Base-by-base conservation (phyloP, 2,888 invertebrate genomes). In the Dione vanillae region DNA sequence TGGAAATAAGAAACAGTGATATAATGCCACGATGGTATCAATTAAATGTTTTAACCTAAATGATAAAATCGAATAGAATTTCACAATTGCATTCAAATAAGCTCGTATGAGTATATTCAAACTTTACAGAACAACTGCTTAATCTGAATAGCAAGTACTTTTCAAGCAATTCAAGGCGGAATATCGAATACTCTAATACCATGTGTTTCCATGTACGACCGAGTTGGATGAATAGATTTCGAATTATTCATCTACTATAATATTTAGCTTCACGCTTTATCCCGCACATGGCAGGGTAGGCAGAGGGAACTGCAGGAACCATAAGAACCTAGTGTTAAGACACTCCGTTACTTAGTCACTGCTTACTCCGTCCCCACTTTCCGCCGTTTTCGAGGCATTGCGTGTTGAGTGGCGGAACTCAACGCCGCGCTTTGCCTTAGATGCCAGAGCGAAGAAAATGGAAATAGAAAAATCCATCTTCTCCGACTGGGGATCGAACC, bases 131-230 rank as follows among this genome's bases (percentile, higher is more conserved):
- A 61, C 64, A 64, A 40, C 64, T 51, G 64, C 37, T 51, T 64
- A 64, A 64, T 64, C 64, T 64, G 64, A 64, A 51, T 51, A 64
- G 49, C 37, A 64, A 64, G 49, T 64, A 51, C 64, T 64, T 61
- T 10, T 35, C 35, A 43, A 61, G 61, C 16, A 61, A 45, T 35
- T 61, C 49, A 40, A 64, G 49, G 49, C 64, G 51, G 20, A 64
- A 51, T 64, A 64, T 64, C 51, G 64, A 64, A 49, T 49, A 49
- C 49, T 37, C 64, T 64, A 64, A 64, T 64, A 64, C 64, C 61
- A 40, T 64, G 47, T 64, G 51, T 64, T 64, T 64, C 47, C 64
- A n/a, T 64, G 62, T 47, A 47, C 49, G 62, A 47, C 47, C 37
- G 49, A 64, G 49, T 64, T 37, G 10, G 47, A 64, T 64, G 64